Base-by-base conservation (phyloP, 1,140 invertebrate genomes). In the Zaprionus kolodkinae region DNA sequence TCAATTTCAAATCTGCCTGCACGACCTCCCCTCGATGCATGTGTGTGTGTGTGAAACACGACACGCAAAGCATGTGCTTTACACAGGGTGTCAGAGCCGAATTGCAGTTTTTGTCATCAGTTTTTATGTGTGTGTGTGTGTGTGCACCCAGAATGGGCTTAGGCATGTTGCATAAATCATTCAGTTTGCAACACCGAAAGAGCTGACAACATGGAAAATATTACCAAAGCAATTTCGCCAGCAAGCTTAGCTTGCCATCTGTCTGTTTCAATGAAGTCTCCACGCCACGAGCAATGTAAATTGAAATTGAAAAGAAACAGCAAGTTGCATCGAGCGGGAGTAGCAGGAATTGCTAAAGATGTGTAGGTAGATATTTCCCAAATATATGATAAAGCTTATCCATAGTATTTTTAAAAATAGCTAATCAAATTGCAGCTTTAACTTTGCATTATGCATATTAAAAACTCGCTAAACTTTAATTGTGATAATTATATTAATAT, bases 1-100 rank as follows among this genome's bases (percentile, higher is more conserved):
- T 81, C 84, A 87, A 87, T 80, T 88, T 89, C 65, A 72, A 59
- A 72, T 76, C 69, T 61, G 62, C 15, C 50, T 57, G 43, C 1
- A 38, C n/a, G 12, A 12, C n/a, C 54, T 38, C 17, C 17, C 54
- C 38, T 35, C 12, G 11, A 17, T n/a, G 45, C 25, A 52, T 45
- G 36, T 54, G 45, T 54, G 33, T 25, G n/a, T 57, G 55, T 36
- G 52, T 43, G 25, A 10, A 17, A 15, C 13, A 43, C 21, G 13
- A 52, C 45, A 55, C 17, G 48, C 45, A 48, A 52, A 36, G 61
- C 60, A 60, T 62, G 60, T 62, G 13, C 60, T 43, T 60, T 60
- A 38, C 25, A 61, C 10, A 17, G 52, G 13, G 36, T 66, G 33
- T 52, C 6, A 36, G 9, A 36, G 27, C 56, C 27, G 30, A 68